These are phyloP conservation scores for Cuniculus paca DNA, from an alignment of 2,797 vertebrate species.

Conservation along the genomic window DNA sequence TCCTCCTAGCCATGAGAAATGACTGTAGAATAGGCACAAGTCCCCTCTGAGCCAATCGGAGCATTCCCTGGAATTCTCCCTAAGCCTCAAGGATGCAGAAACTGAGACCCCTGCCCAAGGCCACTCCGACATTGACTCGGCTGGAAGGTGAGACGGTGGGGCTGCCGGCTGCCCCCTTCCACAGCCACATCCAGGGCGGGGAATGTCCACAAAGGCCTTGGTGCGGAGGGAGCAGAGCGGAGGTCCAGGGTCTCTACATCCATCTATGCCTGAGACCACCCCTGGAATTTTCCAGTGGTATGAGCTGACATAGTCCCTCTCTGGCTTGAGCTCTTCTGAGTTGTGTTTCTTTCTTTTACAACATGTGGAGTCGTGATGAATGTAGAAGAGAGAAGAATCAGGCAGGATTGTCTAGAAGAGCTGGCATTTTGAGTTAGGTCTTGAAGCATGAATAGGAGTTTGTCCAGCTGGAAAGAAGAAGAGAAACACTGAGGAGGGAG, in stretches of 20 bases:
- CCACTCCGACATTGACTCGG: not conserved
- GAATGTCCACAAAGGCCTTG: not conserved
- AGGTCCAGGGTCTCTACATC: not conserved
- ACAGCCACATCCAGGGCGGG: not conserved
- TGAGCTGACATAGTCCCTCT: fast-evolving
- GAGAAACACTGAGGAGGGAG: not conserved
- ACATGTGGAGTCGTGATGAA: not conserved
- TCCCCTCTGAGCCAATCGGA: not conserved
- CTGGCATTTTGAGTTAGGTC: slow-evolving; percentile 20
- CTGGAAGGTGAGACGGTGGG: not conserved
- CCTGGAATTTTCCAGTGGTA: not conserved
- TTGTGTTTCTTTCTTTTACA: not conserved
- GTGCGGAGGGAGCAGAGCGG: fast-evolving
- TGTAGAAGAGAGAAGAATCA: not conserved
- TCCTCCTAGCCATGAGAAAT: not conserved
- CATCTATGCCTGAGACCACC: not conserved
- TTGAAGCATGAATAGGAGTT: slow-evolving; percentile 66
- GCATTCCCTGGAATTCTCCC: not conserved
- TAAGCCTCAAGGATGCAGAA: not conserved
- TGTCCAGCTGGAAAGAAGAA: not conserved
- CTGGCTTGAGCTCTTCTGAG: not conserved
- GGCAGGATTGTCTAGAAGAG: slow-evolving; percentile 38
- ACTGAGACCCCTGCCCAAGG: not conserved
- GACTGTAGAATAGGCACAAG: not conserved
- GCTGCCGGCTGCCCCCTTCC: not conserved